Conservation (phyloP, 2,113 vertebrate genomes). For the Diglossa brunneiventris region DNA sequence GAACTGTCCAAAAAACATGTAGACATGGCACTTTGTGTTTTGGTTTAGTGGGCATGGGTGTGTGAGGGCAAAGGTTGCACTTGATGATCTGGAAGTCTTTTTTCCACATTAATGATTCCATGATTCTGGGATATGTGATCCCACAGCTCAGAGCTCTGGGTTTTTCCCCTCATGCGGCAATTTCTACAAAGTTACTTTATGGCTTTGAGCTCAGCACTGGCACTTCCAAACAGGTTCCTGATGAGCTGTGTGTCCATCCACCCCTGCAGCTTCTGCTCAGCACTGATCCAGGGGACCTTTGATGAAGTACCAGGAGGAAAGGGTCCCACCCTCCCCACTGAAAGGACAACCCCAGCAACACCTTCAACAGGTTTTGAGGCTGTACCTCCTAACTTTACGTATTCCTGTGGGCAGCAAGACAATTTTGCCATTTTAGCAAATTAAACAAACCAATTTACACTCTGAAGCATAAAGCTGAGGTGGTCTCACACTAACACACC, state of each 20-base stretch:
- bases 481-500: background rate
- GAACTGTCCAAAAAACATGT: background rate
- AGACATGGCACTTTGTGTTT: background rate
- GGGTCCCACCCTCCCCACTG: too few relatives aligned
- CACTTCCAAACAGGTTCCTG: too few relatives aligned
- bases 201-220: background rate
- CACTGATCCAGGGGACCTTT: background rate
- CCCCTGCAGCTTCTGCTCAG: background rate
- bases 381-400: background rate
- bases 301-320: background rate
- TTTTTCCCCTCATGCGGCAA: background rate
- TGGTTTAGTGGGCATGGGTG: background rate
- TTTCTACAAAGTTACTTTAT: background rate
- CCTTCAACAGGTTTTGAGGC: background rate
- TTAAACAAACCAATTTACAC: background rate
- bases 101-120: accelerated
- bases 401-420: background rate
- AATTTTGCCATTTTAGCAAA: background rate
- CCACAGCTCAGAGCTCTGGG: background rate
- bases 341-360: too few relatives aligned
- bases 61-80: background rate
- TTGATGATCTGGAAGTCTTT: background rate
- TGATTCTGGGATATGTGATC: background rate
- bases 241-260: background rate
- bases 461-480: background rate